Percentiles rank a stretch among this genome's conserved stretches.
These are phyloP conservation scores for Arremon aurantiirostris DNA, from an alignment of 2,797 vertebrate genomes.

Conservation along the genomic window DNA sequence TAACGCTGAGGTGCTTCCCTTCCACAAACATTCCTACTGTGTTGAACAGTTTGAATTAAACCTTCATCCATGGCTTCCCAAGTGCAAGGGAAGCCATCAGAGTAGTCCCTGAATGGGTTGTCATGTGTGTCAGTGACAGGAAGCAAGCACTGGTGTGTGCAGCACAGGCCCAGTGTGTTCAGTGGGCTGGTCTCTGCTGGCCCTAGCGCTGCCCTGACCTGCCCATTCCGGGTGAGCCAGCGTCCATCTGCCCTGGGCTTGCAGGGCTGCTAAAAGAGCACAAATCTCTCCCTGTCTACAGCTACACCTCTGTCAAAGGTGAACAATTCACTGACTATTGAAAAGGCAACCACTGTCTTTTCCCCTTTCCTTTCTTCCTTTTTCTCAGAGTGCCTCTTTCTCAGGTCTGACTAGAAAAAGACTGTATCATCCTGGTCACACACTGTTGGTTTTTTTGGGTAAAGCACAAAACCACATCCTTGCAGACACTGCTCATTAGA, in stretches of 20 bases:
- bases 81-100: neutral
- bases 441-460: neutral
- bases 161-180: neutral
- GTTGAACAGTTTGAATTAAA: neutral
- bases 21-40: neutral
- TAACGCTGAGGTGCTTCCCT: neutral
- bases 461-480: neutral
- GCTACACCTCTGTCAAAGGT: neutral
- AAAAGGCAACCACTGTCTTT: neutral
- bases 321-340: neutral
- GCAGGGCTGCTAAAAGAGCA: neutral
- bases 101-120: neutral
- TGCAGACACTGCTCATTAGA: accelerated
- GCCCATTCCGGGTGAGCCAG: neutral
- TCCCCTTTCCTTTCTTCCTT: neutral
- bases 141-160: neutral
- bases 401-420: neutral
- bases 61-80: neutral
- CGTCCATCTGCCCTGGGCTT: neutral
- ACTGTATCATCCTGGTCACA: neutral
- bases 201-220: accelerated
- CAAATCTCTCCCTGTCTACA: neutral
- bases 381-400: neutral
- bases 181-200: neutral
- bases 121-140: neutral